Evolutionary conservation across 2,113 vertebrate genomes (phyloP).

Genomic region (Nansenia antarctica): DNA sequence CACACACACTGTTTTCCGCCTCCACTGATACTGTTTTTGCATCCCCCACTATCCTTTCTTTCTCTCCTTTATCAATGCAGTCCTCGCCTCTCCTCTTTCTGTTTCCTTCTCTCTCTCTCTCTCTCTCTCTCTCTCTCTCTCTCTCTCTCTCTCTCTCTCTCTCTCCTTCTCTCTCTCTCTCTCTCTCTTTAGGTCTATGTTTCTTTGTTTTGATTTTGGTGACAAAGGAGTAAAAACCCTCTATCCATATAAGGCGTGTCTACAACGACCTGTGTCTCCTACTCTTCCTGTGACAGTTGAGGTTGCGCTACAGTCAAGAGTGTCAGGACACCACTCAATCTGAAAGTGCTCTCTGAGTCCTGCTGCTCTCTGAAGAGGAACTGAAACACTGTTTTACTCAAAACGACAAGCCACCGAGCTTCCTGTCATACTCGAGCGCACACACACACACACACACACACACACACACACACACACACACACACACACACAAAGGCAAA

Average conservation of each 20-base stretch:
- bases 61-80: slow-evolving; percentile 28
- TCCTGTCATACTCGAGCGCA: not conserved
- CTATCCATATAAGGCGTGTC: too few relatives aligned
- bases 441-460: not conserved
- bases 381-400: not conserved
- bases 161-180: too few relatives aligned
- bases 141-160: not conserved
- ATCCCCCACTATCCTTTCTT: not conserved
- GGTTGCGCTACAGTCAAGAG: too few relatives aligned
- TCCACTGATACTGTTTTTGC: slow-evolving; percentile 16
- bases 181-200: too few relatives aligned
- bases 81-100: slow-evolving; percentile 27
- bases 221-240: too few relatives aligned
- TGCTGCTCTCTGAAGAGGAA: not conserved
- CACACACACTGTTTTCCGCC: not conserved
- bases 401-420: not conserved
- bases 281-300: too few relatives aligned
- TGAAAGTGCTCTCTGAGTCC: too few relatives aligned
- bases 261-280: too few relatives aligned
- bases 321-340: too few relatives aligned
- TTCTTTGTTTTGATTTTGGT: too few relatives aligned
- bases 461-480: not conserved
- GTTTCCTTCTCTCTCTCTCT: not conserved
- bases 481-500: too few relatives aligned
- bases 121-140: not conserved